Conservation (phyloP, 2,113 vertebrate genomes). For the Scytalopus superciliaris region DNA sequence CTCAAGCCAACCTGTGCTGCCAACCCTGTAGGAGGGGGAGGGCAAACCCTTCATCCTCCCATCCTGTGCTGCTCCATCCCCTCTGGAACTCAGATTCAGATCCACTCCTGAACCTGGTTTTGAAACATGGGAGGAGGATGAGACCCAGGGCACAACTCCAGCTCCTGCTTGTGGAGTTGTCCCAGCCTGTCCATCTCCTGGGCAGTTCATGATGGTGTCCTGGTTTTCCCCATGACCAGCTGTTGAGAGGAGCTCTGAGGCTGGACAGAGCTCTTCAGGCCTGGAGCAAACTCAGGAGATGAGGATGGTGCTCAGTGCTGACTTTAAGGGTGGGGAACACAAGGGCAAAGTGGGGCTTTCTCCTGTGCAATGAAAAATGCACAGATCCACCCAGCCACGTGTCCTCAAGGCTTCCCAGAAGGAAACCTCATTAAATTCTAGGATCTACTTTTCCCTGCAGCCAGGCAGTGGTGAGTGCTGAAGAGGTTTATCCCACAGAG, state of each 20-base stretch:
- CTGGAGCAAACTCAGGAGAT: neutral
- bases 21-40: neutral
- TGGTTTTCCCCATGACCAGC: neutral
- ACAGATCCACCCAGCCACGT: no score
- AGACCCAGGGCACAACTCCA: neutral
- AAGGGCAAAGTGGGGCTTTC: neutral
- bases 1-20: neutral
- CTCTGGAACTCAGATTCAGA: neutral
- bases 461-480: neutral
- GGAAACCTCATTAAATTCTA: neutral
- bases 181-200: neutral
- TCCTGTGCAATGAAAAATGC: neutral
- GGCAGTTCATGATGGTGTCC: neutral
- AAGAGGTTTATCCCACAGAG: neutral
- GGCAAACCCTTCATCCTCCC: neutral
- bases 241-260: neutral
- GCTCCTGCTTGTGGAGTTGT: neutral
- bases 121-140: neutral
- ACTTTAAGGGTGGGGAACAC: neutral
- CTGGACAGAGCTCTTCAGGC: neutral
- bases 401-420: neutral
- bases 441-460: neutral
- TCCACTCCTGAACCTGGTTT: neutral
- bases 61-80: neutral
- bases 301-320: neutral